phyloP scores from a whole-genome alignment of 2,888 invertebrate genomes.

The Cryptocephalus primarius region DNA sequence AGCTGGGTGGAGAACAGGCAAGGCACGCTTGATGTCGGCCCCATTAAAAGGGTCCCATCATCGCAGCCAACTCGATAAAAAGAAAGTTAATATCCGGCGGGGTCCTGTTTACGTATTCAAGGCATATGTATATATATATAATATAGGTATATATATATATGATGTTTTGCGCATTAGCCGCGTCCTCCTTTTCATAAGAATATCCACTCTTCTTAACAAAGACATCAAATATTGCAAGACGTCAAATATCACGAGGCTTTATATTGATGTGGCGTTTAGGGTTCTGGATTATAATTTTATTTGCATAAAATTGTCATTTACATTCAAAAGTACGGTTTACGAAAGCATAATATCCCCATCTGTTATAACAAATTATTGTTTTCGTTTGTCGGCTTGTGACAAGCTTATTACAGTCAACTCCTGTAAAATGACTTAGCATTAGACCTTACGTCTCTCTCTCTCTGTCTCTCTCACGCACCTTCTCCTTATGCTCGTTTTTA shows the following conservation, averaged over 20 bases:
- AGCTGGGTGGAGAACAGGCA: slow-evolving; percentile 19
- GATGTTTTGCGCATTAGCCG: slow-evolving; percentile 7
- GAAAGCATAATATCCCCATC: not conserved
- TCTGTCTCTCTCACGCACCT: too few species aligned
- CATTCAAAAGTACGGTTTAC: not conserved
- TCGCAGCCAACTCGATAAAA: slow-evolving; percentile 18
- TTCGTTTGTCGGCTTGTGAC: not conserved
- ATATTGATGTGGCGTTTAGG: slow-evolving; percentile 3
- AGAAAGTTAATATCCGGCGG: slow-evolving; percentile 22
- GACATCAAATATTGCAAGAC: slow-evolving; percentile 8
- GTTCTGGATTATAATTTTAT: slow-evolving; percentile 15
- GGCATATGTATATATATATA: not conserved
- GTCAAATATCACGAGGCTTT: slow-evolving; percentile 1
- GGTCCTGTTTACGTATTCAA: slow-evolving; percentile 13
- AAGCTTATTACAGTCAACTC: not conserved
- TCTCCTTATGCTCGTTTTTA: too few species aligned
- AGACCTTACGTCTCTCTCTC: too few species aligned
- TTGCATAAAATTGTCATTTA: slow-evolving; percentile 1
- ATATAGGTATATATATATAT: slow-evolving; percentile 2
- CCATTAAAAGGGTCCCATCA: slow-evolving; percentile 14
- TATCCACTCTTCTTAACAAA: slow-evolving; percentile 4
- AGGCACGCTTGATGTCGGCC: slow-evolving; percentile 9
- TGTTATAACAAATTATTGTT: not conserved
- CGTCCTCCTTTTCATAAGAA: not conserved
- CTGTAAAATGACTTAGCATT: too few species aligned